Percentiles rank a stretch among this genome's conserved stretches.
These are phyloP conservation scores for Ciconia boyciana DNA, from an alignment of 2,113 vertebrate genomes.

Conservation along the genomic window DNA sequence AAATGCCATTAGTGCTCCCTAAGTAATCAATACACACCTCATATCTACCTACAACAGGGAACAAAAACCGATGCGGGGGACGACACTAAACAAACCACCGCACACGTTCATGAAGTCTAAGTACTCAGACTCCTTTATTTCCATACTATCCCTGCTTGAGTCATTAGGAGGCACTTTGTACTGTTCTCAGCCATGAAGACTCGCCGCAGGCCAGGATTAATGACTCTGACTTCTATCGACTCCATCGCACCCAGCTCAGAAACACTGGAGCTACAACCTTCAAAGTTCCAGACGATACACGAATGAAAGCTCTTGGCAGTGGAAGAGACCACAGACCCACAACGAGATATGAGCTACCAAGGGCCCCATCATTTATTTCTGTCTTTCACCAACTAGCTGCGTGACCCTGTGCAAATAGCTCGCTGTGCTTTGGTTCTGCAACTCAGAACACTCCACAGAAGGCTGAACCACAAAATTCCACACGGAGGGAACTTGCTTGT, in stretches of 20 bases:
- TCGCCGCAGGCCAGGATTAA: neutral
- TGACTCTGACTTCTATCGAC: neutral
- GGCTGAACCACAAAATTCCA: too few relatives aligned
- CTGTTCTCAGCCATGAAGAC: neutral
- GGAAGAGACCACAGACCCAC: neutral
- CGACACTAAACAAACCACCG: accelerated
- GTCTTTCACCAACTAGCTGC: neutral
- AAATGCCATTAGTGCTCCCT: neutral
- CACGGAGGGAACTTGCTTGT: accelerated
- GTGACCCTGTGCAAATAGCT: neutral
- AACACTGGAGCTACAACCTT: neutral
- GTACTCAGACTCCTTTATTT: neutral
- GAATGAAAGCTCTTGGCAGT: neutral
- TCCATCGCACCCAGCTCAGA: neutral
- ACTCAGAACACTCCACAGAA: accelerated
- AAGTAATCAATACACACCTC: slow-evolving; percentile 14
- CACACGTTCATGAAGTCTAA: neutral
- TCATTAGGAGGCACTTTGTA: neutral
- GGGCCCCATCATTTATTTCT: neutral
- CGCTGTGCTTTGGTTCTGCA: accelerated
- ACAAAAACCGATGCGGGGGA: neutral
- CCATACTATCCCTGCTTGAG: neutral
- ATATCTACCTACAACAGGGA: neutral
- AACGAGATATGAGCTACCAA: accelerated
- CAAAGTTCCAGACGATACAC: accelerated